A percentile compares a stretch with the other conserved stretches of the same genome.
Conservation (phyloP, 1,140 invertebrate species). For the Ceratitis capitata region DNA sequence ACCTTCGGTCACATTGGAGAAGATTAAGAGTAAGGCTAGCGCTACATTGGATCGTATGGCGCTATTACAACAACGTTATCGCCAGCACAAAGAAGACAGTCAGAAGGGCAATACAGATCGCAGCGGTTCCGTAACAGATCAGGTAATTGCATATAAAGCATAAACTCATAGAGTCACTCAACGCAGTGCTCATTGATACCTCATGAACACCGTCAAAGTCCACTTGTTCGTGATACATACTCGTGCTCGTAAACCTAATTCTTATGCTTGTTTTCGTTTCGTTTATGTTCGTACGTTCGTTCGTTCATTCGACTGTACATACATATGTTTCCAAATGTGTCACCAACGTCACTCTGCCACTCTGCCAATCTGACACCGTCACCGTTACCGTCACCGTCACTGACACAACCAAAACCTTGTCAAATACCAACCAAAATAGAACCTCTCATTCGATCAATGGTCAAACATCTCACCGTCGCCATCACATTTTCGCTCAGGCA, state of each 20-base stretch:
- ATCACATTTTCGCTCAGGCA: conserved; percentile 67
- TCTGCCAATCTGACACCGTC: neutral
- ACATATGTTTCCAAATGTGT: conserved; percentile 11
- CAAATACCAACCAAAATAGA: conserved; percentile 17
- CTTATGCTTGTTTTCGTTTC: conserved; percentile 6
- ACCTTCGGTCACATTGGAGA: conserved; percentile 63
- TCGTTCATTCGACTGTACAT: no score
- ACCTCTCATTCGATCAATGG: conserved; percentile 62
- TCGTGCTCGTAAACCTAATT: neutral
- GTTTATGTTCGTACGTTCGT: conserved; percentile 28
- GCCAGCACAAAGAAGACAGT: conserved; percentile 69
- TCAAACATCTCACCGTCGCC: conserved; percentile 64
- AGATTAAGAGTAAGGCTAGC: conserved; percentile 62
- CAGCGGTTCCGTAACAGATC: conserved; percentile 57
- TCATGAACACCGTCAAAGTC: neutral
- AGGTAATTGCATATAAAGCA: conserved; percentile 48
- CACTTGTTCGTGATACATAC: conserved; percentile 5
- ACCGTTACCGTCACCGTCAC: neutral
- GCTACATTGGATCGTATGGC: conserved; percentile 64
- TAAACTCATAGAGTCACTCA: neutral
- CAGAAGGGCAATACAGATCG: conserved; percentile 63
- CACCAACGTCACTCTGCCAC: neutral
- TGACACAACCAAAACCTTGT: neutral
- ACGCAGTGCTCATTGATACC: neutral
- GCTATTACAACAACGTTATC: conserved; percentile 72